Base-by-base conservation (phyloP, 2,797 vertebrate genomes). In the Kryptolebias ocellatus region DNA sequence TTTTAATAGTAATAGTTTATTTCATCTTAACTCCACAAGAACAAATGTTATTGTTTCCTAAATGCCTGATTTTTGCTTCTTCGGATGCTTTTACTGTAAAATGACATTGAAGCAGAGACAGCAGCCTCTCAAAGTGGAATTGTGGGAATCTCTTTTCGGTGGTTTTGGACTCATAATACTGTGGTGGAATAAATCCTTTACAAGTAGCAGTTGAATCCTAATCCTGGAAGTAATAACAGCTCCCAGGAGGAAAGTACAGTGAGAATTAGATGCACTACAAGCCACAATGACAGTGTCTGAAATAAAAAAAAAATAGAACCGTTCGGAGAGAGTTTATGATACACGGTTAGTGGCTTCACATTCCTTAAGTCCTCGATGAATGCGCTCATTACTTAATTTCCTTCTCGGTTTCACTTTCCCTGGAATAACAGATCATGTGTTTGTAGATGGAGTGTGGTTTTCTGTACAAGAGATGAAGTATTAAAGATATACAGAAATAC, bases 341-440 rank as follows among this genome's bases (percentile, higher is more conserved):
- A 68, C 60, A 68, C 42, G 12, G 17, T 45, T 59, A 78, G 64
- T 31, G 10, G 60, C 68, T 60, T 37, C 67, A 54, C 76, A 42
- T 54, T 73, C 62, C 60, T 61, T 78, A 70, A 83, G 60, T 57
- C 63, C n/a, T 46, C 76, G 80, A 87, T 78, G 59, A 76, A 83
- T 55, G 60, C 53, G 61, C 55, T 84, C 74, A 71, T 83, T 80
- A 81, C 58, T 53, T 59, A 31, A 75, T 89, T 79, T 83, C 83
- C 83, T 84, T 10, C 17, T 53, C 0, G 53, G 60, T 75, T 82
- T 62, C 17, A 64, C 56, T 78, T 75, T 78, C 64, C 69, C 34
- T 68, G 34, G 74, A 81, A 89, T 74, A 74, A 77, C 61, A 67
- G 72, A 70, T 74, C 24, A 47, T n/a, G 4, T 64, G 54, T 34